Conservation (phyloP, 2,113 vertebrate genomes). For the Pseudonaja textilis region DNA sequence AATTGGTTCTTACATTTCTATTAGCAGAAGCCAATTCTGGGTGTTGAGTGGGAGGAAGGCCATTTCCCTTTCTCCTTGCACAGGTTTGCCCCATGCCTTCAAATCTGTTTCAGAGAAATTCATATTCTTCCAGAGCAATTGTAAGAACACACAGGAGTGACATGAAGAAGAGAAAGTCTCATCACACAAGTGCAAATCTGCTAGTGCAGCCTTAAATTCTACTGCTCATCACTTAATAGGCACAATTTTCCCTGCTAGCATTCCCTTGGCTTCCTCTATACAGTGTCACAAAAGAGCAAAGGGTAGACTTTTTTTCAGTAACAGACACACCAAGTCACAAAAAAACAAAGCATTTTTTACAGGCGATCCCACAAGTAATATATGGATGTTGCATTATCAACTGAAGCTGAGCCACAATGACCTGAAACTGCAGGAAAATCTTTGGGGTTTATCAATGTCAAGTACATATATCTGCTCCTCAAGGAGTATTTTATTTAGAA, state of each 20-base stretch:
- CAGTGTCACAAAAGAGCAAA: neutral
- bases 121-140: neutral
- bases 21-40: neutral
- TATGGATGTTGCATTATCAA: neutral
- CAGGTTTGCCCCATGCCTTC: neutral
- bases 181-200: neutral
- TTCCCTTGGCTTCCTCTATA: neutral
- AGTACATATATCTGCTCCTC: conserved; percentile 66
- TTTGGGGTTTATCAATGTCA: neutral
- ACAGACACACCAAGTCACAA: neutral
- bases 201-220: neutral
- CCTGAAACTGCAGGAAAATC: neutral
- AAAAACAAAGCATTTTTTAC: neutral
- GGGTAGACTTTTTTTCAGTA: neutral
- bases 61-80: neutral
- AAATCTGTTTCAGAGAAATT: neutral
- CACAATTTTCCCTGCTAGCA: neutral
- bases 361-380: neutral
- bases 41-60: neutral
- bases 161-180: neutral
- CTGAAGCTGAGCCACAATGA: neutral
- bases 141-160: neutral
- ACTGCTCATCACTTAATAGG: neutral
- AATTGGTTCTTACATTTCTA: neutral
- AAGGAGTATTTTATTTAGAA: conserved; percentile 64